Evolutionary conservation across 2,113 vertebrate genomes (phyloP), one percentile per base, ranked within the genome.

Genomic region (Nesogale talazaci): DNA sequence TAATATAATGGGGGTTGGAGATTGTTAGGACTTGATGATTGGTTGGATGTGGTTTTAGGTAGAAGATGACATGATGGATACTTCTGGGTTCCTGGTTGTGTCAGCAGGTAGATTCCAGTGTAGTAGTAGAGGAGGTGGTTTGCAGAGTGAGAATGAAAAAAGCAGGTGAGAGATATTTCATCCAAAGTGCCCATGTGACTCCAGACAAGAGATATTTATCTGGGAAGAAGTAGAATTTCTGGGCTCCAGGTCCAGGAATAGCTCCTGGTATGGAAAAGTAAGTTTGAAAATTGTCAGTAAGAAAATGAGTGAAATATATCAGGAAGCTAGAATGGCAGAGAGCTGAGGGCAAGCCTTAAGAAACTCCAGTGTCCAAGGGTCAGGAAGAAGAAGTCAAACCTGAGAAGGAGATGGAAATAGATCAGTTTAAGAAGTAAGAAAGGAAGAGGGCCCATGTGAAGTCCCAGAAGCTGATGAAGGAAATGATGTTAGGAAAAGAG

Each of bases 291-390:
- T 89, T 52, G 84, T 74, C 78, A 78, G 46, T 91, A 80, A 87
- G 22, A 31, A 93, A 89, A 93, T 29, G 40, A 86, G 29, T n/a
- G 15, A 74, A 87, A 82, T 42, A 61, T 83, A 34, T 94, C 52
- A 52, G 23, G n/a, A 65, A 59, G 14, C 4, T 69, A 86, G 79
- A 69, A 34, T 12, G 38, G 6, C 23, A 80, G 56, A 70, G 10
- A 22, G 42, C 42, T 69, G 61, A 74, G 74, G 78, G 74, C 34
- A n/a, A 84, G 14, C 25, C 12, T 36, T 59, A 10, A 82, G 86
- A 34, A 29, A 92, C 61, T 72, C 17, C 15, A 38, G 11, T 1
- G 10, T 78, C 46, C 40, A n/a, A 83, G 40, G 65, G 25, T 23
- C 57, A 29, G 3, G 19, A 16, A 31, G 7, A 4, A n/a, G 63